Conservation (phyloP, 2,113 vertebrate genomes). For the Dascyllus trimaculatus region DNA sequence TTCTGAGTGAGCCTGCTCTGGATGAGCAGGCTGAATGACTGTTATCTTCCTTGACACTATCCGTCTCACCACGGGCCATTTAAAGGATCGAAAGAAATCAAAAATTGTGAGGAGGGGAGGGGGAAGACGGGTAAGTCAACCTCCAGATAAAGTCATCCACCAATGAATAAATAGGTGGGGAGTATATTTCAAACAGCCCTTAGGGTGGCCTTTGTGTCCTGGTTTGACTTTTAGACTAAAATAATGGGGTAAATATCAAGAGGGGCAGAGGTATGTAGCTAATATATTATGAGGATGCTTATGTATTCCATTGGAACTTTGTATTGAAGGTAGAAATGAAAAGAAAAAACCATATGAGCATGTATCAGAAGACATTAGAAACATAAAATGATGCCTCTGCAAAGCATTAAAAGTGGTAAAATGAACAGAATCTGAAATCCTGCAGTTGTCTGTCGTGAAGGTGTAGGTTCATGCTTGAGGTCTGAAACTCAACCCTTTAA, state of each 20-base stretch:
- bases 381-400: not conserved
- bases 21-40: constrained; percentile 59
- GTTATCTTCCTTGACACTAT: constrained; percentile 32
- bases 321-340: not conserved
- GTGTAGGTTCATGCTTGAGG: too few species aligned
- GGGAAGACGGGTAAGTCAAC: constrained; percentile 15
- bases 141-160: constrained; percentile 45
- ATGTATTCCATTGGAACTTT: not conserved
- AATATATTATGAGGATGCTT: not conserved
- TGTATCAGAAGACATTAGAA: not conserved
- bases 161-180: constrained; percentile 49
- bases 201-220: constrained; percentile 3
- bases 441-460: too few species aligned
- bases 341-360: not conserved
- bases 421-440: too few species aligned
- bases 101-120: constrained; percentile 11
- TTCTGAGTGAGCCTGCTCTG: constrained; percentile 48
- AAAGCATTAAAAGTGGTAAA: not conserved
- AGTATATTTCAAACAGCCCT: constrained; percentile 55
- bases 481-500: too few species aligned
- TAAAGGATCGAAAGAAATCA: constrained; percentile 57
- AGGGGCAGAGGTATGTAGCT: not conserved
- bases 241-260: not conserved
- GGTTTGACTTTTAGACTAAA: not conserved
- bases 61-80: constrained; percentile 34